Conservation (phyloP, 1,140 invertebrate species). For the Xylocopa sonorina region DNA sequence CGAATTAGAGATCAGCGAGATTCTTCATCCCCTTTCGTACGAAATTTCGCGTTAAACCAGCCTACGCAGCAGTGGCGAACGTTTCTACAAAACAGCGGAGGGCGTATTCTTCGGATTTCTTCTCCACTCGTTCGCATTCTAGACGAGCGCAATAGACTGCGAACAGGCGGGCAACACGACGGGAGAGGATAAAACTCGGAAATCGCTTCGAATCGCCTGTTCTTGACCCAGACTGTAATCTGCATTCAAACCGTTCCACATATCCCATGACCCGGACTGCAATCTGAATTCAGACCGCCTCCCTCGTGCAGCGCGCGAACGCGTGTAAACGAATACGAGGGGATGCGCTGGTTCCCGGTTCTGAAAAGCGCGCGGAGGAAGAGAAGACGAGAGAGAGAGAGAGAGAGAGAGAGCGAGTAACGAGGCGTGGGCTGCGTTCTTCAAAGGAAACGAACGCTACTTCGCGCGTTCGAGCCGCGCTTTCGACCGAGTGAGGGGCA, state of each 20-base stretch:
- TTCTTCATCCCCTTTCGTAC: too few relatives aligned
- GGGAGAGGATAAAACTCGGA: too few relatives aligned
- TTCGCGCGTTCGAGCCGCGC: not conserved
- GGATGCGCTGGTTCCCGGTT: not conserved
- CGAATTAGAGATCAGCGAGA: too few relatives aligned
- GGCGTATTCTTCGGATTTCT: too few relatives aligned
- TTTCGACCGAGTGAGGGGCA: not conserved
- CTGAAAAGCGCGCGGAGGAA: not conserved
- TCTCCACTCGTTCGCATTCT: too few relatives aligned
- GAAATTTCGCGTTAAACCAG: too few relatives aligned
- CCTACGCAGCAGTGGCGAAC: too few relatives aligned
- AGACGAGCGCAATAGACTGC: not conserved
- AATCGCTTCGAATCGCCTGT: constrained; percentile 2
- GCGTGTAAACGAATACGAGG: not conserved
- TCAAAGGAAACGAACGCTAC: constrained; percentile 28
- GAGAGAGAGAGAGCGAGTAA: not conserved
- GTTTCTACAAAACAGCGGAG: too few relatives aligned
- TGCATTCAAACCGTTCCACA: not conserved
- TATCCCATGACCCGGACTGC: constrained; percentile 23
- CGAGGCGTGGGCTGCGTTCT: not conserved
- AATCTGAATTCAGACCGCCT: not conserved
- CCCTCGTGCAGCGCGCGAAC: not conserved
- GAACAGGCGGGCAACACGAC: too few relatives aligned
- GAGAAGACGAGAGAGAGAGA: too few relatives aligned
- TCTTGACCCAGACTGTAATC: constrained; percentile 21